A percentile compares a stretch with the other conserved stretches of the same genome.
These are phyloP conservation scores for Aphelocoma californica DNA, from an alignment of 2,797 vertebrate species.

Conservation along the genomic window DNA sequence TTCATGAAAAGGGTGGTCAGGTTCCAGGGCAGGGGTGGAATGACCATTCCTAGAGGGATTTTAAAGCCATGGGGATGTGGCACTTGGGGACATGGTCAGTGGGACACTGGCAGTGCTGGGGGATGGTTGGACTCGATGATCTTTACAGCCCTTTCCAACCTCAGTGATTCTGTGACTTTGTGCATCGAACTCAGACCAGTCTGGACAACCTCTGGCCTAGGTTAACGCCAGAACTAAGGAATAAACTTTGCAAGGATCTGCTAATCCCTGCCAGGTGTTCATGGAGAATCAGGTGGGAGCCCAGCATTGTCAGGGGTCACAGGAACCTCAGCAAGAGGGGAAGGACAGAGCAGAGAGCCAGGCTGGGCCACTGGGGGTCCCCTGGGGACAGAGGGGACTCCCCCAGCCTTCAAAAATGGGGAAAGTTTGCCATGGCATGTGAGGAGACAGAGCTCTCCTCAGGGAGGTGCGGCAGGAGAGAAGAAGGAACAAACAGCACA, in stretches of 20 bases:
- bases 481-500: not conserved
- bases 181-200: not conserved
- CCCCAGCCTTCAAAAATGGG: not conserved
- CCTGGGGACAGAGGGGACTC: no score
- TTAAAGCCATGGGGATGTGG: not conserved
- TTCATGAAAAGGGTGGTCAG: not conserved
- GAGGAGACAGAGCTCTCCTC: not conserved
- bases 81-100: not conserved
- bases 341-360: not conserved
- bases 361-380: not conserved
- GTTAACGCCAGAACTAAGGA: not conserved
- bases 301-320: no score
- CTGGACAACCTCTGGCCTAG: no score
- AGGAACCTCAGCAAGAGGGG: not conserved
- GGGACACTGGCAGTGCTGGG: not conserved
- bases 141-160: not conserved
- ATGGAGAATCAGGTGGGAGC: not conserved
- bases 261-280: not conserved
- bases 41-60: not conserved
- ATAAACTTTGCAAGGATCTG: not conserved
- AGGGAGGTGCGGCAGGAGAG: not conserved
- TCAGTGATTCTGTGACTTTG: not conserved
- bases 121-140: accelerated
- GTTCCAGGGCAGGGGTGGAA: not conserved
- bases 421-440: not conserved